A percentile compares a stretch with the other conserved stretches of the same genome.
Evolutionary conservation across 2,113 vertebrate species (phyloP).

Genomic region (Elanus axillaris): DNA sequence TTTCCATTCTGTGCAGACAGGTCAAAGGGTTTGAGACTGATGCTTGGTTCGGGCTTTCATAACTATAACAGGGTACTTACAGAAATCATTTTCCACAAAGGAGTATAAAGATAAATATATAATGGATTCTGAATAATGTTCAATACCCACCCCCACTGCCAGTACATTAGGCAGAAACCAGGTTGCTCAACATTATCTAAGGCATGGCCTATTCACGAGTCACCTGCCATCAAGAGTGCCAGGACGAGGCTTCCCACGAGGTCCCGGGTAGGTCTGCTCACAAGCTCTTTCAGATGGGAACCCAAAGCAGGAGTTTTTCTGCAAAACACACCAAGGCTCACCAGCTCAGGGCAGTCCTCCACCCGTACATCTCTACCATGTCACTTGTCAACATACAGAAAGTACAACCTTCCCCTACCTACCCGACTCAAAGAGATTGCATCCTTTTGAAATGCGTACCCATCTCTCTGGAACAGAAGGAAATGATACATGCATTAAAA

Average conservation of each 20-base stretch:
- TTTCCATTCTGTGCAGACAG: slow-evolving; percentile 51
- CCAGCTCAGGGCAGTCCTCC: background rate
- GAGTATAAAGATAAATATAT: slow-evolving; percentile 54
- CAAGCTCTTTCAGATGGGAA: background rate
- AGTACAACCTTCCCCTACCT: background rate
- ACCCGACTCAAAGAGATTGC: background rate
- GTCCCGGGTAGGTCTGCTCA: background rate
- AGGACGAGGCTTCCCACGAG: background rate
- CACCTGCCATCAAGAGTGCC: background rate
- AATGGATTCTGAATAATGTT: slow-evolving; percentile 50
- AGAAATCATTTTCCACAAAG: slow-evolving; percentile 58
- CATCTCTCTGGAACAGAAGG: background rate
- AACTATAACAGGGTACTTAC: slow-evolving; percentile 58
- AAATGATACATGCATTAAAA: background rate
- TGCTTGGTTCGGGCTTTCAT: slow-evolving; percentile 58
- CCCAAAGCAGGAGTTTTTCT: background rate
- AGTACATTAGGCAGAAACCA: slow-evolving; percentile 23
- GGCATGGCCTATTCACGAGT: background rate
- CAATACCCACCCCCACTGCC: background rate
- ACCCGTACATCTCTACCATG: background rate
- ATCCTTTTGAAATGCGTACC: background rate
- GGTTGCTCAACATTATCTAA: background rate
- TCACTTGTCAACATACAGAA: background rate
- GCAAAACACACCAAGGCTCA: background rate
- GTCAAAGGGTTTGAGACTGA: slow-evolving; percentile 56